phyloP scores from a whole-genome alignment of 2,797 vertebrate species.

The Enteromius radiatus region DNA sequence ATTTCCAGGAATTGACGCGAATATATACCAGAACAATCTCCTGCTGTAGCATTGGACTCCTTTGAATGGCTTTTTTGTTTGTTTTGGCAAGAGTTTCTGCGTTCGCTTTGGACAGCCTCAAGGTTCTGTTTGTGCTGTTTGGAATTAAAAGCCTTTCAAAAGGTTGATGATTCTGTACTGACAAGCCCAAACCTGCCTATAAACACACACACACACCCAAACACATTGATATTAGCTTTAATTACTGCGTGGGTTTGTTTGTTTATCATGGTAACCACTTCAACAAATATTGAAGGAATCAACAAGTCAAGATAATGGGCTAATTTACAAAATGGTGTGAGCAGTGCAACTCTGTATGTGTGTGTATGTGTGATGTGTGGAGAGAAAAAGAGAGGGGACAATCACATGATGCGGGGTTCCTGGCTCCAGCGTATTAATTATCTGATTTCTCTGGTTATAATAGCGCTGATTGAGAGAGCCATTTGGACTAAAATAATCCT shows the following conservation, averaged over 20 bases:
- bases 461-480: conserved; percentile 28
- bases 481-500: conserved; percentile 28
- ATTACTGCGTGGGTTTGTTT: conserved; percentile 45
- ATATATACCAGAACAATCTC: conserved; percentile 6
- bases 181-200: conserved; percentile 4
- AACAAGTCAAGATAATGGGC: conserved; percentile 51
- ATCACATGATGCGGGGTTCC: conserved; percentile 15
- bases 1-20: not conserved
- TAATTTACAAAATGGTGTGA: conserved; percentile 47
- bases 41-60: not conserved
- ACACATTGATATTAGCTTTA: conserved; percentile 43
- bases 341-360: not conserved
- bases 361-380: not conserved
- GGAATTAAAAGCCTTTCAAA: conserved; percentile 15
- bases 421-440: conserved; percentile 38
- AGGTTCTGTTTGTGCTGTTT: conserved; percentile 37
- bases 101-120: not conserved
- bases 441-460: conserved; percentile 44
- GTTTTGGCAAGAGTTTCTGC: conserved; percentile 30
- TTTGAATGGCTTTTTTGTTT: conserved; percentile 3
- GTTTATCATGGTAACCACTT: conserved; percentile 47
- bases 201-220: conserved; percentile 11
- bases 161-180: conserved; percentile 26
- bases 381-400: not conserved
- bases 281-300: conserved; percentile 47